A percentile compares a stretch with the other conserved stretches of the same genome.
phyloP scores from a whole-genome alignment of 1,140 invertebrate species.

The Bombus sylvicola region DNA sequence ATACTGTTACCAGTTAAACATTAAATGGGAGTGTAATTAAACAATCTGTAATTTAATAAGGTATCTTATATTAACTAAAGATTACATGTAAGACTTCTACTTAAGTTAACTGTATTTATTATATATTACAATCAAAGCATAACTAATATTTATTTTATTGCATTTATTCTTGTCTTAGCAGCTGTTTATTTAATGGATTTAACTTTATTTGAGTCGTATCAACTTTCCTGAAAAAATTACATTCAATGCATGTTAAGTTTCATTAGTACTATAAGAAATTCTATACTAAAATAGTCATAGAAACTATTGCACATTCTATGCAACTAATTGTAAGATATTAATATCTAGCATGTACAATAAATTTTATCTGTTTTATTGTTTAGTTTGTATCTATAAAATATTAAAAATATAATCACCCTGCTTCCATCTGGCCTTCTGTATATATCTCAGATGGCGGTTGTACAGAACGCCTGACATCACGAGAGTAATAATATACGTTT shows the following conservation, averaged over 20 bases:
- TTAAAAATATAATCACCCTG: conserved; percentile 45
- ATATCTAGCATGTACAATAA: background rate
- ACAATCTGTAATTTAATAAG: conserved; percentile 6
- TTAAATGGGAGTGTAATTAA: conserved; percentile 48
- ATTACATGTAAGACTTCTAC: background rate
- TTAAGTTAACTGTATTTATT: conserved; percentile 46
- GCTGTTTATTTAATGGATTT: conserved; percentile 24
- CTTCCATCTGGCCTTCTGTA: conserved; percentile 36
- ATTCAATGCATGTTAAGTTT: background rate
- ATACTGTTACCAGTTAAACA: conserved; percentile 52
- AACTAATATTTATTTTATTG: conserved; percentile 13
- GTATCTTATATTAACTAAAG: background rate
- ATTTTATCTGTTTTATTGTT: background rate
- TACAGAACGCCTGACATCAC: conserved; percentile 90
- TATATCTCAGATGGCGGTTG: conserved; percentile 84
- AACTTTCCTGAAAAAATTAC: conserved; percentile 37
- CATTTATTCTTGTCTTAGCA: background rate
- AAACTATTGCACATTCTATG: background rate
- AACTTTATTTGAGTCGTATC: background rate
- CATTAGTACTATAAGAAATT: background rate
- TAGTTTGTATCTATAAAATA: no score
- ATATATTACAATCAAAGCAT: conserved; percentile 19
- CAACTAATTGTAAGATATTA: background rate
- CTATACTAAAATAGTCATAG: background rate
- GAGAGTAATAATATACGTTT: conserved; percentile 90